Evolutionary conservation across 2,888 invertebrate genomes (phyloP).

Genomic region (Drosophila flavopinicola): DNA sequence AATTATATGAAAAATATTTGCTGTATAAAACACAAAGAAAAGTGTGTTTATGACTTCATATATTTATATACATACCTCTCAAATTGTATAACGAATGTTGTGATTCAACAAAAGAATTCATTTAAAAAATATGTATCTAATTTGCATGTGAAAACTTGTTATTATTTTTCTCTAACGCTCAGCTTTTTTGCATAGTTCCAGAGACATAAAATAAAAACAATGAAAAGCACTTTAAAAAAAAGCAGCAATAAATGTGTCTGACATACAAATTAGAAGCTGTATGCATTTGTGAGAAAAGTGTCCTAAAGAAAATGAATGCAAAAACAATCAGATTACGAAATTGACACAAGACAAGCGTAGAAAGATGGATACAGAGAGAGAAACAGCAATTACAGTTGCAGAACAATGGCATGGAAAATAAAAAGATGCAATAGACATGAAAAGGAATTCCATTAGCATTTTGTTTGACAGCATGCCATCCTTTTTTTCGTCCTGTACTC

Average conservation of each 20-base stretch:
- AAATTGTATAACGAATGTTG: too few species aligned
- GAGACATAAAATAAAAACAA: constrained; percentile 2
- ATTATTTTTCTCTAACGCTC: too few species aligned
- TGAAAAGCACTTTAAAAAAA: constrained; percentile 16
- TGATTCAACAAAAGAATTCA: too few species aligned
- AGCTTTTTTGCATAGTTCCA: too few species aligned
- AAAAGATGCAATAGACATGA: background rate
- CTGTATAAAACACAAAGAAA: too few species aligned
- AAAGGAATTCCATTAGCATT: constrained; percentile 32
- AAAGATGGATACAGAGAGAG: background rate
- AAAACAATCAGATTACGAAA: constrained; percentile 27
- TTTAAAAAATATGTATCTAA: too few species aligned
- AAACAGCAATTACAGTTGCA: background rate
- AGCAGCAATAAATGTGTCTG: background rate
- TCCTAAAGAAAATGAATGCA: constrained; percentile 34
- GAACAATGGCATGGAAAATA: background rate
- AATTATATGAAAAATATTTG: too few species aligned
- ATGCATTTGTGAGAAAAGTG: constrained; percentile 12
- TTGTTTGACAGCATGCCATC: constrained; percentile 5
- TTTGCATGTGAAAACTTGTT: too few species aligned
- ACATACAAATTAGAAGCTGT: constrained; percentile 27
- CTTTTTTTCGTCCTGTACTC: background rate
- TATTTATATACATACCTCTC: too few species aligned
- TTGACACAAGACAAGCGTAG: constrained; percentile 12
- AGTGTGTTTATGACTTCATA: too few species aligned